phyloP scores from a whole-genome alignment of 2,888 invertebrate genomes.

The Ormia ochracea region DNA sequence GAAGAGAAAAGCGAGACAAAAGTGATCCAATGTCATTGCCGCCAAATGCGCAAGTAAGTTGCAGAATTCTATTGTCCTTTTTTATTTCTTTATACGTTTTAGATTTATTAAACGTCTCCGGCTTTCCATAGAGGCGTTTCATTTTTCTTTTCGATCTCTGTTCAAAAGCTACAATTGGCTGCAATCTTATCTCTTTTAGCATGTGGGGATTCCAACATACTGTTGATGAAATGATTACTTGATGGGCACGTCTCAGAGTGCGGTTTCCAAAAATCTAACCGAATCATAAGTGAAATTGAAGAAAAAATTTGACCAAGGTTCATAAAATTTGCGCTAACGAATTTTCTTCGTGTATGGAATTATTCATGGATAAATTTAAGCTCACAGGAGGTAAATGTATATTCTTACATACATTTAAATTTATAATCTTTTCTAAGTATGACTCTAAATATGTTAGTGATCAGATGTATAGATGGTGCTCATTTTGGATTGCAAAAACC shows the following conservation, averaged over 20 bases:
- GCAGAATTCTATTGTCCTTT: too few relatives aligned
- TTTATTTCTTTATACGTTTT: too few relatives aligned
- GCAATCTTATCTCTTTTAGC: background rate
- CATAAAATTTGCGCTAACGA: constrained; percentile 13
- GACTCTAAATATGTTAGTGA: background rate
- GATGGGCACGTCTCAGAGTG: constrained; percentile 11
- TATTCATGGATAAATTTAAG: constrained; percentile 20
- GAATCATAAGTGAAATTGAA: too few relatives aligned
- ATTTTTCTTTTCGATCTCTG: too few relatives aligned
- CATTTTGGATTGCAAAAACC: constrained; percentile 10
- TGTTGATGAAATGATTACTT: constrained; percentile 22
- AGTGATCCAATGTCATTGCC: too few relatives aligned
- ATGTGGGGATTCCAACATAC: constrained; percentile 1
- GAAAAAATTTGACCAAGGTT: constrained; percentile 15
- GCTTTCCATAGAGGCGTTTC: too few relatives aligned
- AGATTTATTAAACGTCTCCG: too few relatives aligned
- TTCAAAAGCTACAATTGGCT: too few relatives aligned
- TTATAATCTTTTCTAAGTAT: background rate
- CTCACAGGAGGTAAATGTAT: constrained; percentile 22
- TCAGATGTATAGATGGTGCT: constrained; percentile 6
- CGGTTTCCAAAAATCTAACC: background rate
- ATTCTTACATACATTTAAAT: background rate
- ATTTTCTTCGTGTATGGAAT: constrained; percentile 4
- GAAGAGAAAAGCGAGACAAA: too few relatives aligned
- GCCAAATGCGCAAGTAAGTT: too few relatives aligned